Base-by-base conservation (phyloP, 2,888 invertebrate genomes). In the Zonitis immaculata region DNA sequence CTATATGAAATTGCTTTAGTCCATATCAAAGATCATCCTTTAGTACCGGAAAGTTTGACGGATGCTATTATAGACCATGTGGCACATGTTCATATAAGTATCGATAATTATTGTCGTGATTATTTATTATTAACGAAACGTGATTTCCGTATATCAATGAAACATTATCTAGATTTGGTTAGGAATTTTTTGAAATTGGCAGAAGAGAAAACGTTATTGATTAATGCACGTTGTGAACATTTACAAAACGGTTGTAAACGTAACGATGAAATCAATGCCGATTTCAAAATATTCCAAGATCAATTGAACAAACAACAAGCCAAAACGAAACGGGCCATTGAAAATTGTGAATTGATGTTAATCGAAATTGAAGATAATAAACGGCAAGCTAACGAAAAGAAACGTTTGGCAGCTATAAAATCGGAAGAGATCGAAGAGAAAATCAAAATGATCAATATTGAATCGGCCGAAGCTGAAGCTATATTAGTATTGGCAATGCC, bases 131-230 rank as follows among this genome's bases (percentile, higher is more conserved):
- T 74, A 82, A 53, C 93, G 46, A 80, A 93, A 12, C 79, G 94
- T 9, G 86, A 82, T 71, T 94, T 93, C 76, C 94, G 87, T 72
- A 91, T 95, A 1, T 95, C 95, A 0, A 95, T 95, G 0, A 94
- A 92, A 65, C 93, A 95, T 69, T 95, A 91, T 73, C 79, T 95
- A 69, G 94, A 95, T 74, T 94, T 83, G 67, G 87, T 95, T 52
- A 83, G 84, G 49, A 87, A 85, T 2, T 95, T 94, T 69, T 70
- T 93, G 1, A 81, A 80, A 58, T 77, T 95, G 26, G 76, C 95
- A 39, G 84, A 87, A 59, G 88, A 89, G 65, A 88, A 89, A 59
- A 81, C 82, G 57, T 74, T 78, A 3, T 82, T 79, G 60, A 83
- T 83, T 56, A 77, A 79, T 2, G 79, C 80, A 1, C 82, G 83